Evolutionary conservation across 2,888 invertebrate species (phyloP).

Genomic region (Lissocephala sabroskyi): DNA sequence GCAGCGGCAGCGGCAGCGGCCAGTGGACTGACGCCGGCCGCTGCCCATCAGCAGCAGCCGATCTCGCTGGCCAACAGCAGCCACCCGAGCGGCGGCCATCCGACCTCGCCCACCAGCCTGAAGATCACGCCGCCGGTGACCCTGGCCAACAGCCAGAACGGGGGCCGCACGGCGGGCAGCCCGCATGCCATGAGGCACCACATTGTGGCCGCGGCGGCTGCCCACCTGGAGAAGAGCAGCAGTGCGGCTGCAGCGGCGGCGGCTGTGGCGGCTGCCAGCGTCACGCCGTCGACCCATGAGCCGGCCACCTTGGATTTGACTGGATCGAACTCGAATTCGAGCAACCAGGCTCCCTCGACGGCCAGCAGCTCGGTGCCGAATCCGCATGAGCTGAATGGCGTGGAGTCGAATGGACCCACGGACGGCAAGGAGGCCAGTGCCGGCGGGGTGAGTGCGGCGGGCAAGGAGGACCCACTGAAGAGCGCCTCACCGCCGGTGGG

Average conservation of each 20-base stretch:
- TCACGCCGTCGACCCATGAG: conserved; percentile 52
- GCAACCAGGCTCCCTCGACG: conserved; percentile 63
- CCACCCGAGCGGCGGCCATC: conserved; percentile 35
- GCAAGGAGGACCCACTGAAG: conserved; percentile 38
- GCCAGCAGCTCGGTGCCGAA: conserved; percentile 50
- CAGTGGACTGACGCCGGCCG: conserved; percentile 54
- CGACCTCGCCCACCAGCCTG: conserved; percentile 50
- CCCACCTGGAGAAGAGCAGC: conserved; percentile 51
- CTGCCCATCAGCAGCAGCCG: conserved; percentile 60
- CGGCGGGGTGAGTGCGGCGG: conserved; percentile 24
- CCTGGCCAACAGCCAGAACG: conserved; percentile 49
- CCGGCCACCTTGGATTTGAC: conserved; percentile 69
- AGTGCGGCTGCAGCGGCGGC: conserved; percentile 5
- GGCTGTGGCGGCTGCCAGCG: conserved; percentile 9
- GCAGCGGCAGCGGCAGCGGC: conserved; percentile 46
- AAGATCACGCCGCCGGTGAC: conserved; percentile 49
- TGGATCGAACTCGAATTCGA: conserved; percentile 70
- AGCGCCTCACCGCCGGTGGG: conserved; percentile 42
- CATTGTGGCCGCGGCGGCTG: conserved; percentile 45
- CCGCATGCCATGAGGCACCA: conserved; percentile 67
- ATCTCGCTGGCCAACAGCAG: conserved; percentile 24
- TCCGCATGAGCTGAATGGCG: conserved; percentile 64
- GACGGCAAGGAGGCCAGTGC: conserved; percentile 42
- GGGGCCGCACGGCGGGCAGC: conserved; percentile 61
- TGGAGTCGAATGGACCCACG: conserved; percentile 59